Conservation (phyloP, 2,888 invertebrate species). For the Syrista parreyssii region DNA sequence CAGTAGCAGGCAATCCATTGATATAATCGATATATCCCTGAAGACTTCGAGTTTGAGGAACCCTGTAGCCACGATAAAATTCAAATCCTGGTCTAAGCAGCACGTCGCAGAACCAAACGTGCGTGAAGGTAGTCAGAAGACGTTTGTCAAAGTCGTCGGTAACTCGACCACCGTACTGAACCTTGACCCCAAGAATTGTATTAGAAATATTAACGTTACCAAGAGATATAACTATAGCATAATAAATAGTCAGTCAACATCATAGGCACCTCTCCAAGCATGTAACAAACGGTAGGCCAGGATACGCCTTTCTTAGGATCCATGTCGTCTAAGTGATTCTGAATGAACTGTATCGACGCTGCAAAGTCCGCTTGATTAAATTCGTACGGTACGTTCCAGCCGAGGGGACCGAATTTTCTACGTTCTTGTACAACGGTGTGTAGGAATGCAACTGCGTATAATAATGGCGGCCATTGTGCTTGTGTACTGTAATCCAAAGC, state of each 20-base stretch:
- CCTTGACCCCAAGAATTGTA: slow-evolving; percentile 45
- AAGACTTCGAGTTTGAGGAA: slow-evolving; percentile 85
- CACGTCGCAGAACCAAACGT: slow-evolving; percentile 95
- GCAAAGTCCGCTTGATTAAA: slow-evolving; percentile 97
- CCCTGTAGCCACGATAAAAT: slow-evolving; percentile 93
- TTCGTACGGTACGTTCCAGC: slow-evolving; percentile 98
- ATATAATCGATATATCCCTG: slow-evolving; percentile 89
- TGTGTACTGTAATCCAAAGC: slow-evolving; percentile 92
- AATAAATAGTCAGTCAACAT: background rate
- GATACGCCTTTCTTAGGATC: slow-evolving; percentile 97
- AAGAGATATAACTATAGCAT: background rate
- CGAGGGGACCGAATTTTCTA: slow-evolving; percentile 94
- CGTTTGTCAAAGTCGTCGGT: slow-evolving; percentile 98
- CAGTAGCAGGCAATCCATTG: slow-evolving; percentile 83
- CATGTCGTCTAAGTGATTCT: slow-evolving; percentile 96
- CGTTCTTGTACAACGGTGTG: slow-evolving; percentile 96
- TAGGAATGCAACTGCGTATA: slow-evolving; percentile 94
- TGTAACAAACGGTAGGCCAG: slow-evolving; percentile 97
- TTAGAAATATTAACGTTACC: background rate
- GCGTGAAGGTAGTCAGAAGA: slow-evolving; percentile 90
- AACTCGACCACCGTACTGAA: slow-evolving; percentile 87
- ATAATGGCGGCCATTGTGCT: slow-evolving; percentile 91
- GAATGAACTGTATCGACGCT: slow-evolving; percentile 94
- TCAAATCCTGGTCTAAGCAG: slow-evolving; percentile 89
- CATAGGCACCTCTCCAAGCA: slow-evolving; percentile 86